Evolutionary conservation across 2,797 vertebrate species (phyloP), one percentile per base, ranked within the genome.

Genomic region (Peromyscus eremicus): DNA sequence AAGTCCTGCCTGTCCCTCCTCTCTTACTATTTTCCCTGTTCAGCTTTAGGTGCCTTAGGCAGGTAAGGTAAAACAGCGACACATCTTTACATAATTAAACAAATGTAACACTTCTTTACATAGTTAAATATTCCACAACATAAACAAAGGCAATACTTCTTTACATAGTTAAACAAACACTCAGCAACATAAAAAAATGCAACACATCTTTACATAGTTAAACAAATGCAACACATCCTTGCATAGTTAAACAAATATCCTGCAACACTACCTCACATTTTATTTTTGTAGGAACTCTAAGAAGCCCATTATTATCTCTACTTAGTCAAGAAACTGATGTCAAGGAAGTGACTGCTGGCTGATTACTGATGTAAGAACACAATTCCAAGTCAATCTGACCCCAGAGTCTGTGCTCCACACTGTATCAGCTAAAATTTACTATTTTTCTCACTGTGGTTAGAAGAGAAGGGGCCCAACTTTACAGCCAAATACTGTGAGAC

Each of bases 261-360:
- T 37, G 70, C 19, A 71, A 71, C 70, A 37, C 9, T 71, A 34
- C 0, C 62, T 95, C 70, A 79, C 11, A 46, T 43, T 88, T 76
- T 57, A 79, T 87, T 90, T 60, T 71, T 82, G 80, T 76, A 80
- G 66, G 37, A 62, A 80, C 32, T 29, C 60, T n/a, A 79, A 66
- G 37, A 89, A 66, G 75, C 27, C 37, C 29, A 86, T 16, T 62
- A 52, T 92, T 60, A 92, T 43, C 49, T 25, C 13, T 70, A 95
- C 34, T 93, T 75, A 79, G 49, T 60, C 76, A 93, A 46, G 82
- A 97, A 83, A 93, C 6, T 66, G 80, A 89, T 68, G 66, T 85
- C 55, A 87, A 76, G 40, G 37, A 82, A 57, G 52, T 85, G 21
- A 71, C 73, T 68, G 23, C 57, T 43, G 43, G 73, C 57, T 79